Base-by-base conservation (phyloP, 2,113 vertebrate species). In the Morphnarchus princeps region DNA sequence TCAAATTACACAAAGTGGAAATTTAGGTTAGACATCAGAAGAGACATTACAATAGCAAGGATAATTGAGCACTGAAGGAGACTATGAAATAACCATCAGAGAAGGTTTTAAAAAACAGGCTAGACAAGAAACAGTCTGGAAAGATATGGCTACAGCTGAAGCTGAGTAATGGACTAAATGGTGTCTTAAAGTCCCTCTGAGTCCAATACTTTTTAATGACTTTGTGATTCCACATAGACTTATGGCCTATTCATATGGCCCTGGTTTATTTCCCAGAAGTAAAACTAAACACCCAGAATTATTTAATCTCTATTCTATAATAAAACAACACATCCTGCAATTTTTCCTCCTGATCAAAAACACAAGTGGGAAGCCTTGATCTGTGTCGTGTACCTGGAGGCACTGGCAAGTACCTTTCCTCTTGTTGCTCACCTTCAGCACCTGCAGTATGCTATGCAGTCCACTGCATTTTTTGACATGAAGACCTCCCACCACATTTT, bases 11-110 rank as follows among this genome's bases (percentile, higher is more conserved):
- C 45, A 70, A 87, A 91, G 55, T 66, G 34, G 43, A 93, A 92
- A 93, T 93, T 93, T 80, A 82, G 89, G 86, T 92, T 92, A 90
- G 76, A 77, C 71, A 87, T 73, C 50, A 87, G 82, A 93, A 66
- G 32, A 96, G 50, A 84, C 16, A 16, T 86, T 89, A 90, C 34
- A 74, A 67, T 11, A 94, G 63, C 91, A 97, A 89, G 50, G 83
- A 74, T 89, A 91, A 95, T 16, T 81, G 72, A 86, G 72, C 59
- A 92, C 63, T 81, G 82, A 32, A 95, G 76, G 86, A 90, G 71
- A 95, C 71, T 93, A n/a, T 22, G 40, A 92, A 96, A 93, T 70
- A 89, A 25, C 54, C 25, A 73, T 26, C 24, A 65, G 28, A 76
- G 32, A 57, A 89, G 7, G 26, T 61, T 94, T 92, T 43, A 26